phyloP scores from a whole-genome alignment of 2,888 invertebrate genomes.

The Ptilodon capucinus region DNA sequence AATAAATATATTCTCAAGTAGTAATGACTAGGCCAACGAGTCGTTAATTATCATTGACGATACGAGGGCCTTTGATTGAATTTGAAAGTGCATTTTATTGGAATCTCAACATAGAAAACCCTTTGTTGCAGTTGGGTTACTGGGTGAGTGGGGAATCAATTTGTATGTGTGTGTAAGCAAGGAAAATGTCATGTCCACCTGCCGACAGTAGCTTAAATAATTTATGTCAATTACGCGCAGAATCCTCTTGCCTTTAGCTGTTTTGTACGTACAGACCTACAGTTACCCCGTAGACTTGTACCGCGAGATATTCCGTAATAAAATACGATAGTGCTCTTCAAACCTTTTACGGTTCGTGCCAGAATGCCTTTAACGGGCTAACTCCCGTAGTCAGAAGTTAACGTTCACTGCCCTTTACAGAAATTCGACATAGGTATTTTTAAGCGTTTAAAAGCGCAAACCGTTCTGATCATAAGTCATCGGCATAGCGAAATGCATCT shows the following conservation, averaged over 20 bases:
- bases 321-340: conserved; percentile 18
- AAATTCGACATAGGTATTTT: conserved; percentile 16
- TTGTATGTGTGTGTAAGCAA: background rate
- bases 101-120: conserved; percentile 17
- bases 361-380: conserved; percentile 11
- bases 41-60: conserved; percentile 60
- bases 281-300: conserved; percentile 25
- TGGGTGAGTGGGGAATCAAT: conserved; percentile 20
- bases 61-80: conserved; percentile 34
- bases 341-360: conserved; percentile 14
- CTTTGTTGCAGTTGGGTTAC: conserved; percentile 22
- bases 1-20: conserved; percentile 63
- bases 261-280: conserved; percentile 20
- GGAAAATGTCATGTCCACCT: background rate
- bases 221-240: conserved; percentile 32
- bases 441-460: conserved; percentile 10
- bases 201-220: conserved; percentile 5
- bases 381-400: conserved; percentile 13
- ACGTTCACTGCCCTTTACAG: conserved; percentile 17
- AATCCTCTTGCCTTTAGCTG: conserved; percentile 17
- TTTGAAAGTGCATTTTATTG: conserved; percentile 38
- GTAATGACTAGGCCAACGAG: conserved; percentile 53
- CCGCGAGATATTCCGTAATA: conserved; percentile 24
- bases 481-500: conserved; percentile 60
- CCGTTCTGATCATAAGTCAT: conserved; percentile 26